A percentile compares a stretch with the other conserved stretches of the same genome.
These are phyloP conservation scores for Bombus breviceps DNA, from an alignment of 1,140 invertebrate species.

Conservation along the genomic window DNA sequence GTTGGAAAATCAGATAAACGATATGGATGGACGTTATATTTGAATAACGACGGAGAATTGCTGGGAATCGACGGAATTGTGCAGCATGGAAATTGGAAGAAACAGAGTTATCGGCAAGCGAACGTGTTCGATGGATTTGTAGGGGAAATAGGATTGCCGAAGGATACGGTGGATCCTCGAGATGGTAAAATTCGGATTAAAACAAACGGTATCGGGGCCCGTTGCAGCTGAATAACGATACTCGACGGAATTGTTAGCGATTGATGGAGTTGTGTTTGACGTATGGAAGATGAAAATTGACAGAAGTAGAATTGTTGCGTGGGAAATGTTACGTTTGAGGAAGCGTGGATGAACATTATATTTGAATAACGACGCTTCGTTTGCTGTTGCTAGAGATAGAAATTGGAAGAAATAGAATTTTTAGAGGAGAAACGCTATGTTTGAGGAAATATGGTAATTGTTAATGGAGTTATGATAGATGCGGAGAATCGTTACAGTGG, in stretches of 20 bases:
- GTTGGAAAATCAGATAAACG: slow-evolving; percentile 35
- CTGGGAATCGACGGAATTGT: neutral
- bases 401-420: neutral
- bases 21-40: slow-evolving; percentile 31
- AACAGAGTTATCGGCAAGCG: neutral
- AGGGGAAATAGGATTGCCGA: too few species aligned
- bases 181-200: neutral
- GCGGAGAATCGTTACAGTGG: too few species aligned
- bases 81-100: neutral
- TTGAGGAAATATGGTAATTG: neutral
- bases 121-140: neutral
- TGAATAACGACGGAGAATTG: slow-evolving; percentile 9
- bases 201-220: neutral
- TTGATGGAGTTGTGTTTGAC: neutral
- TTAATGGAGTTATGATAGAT: too few species aligned
- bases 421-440: neutral
- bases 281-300: neutral
- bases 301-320: neutral
- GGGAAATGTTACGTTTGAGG: too few species aligned
- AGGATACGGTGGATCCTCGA: too few species aligned
- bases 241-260: too few species aligned
- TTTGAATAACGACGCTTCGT: too few species aligned
- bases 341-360: too few species aligned
- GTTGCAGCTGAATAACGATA: too few species aligned
- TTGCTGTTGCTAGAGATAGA: neutral